Percentiles rank a stretch among this genome's conserved stretches.
Evolutionary conservation across 2,888 invertebrate genomes (phyloP).

Genomic region (Dione vanillae): DNA sequence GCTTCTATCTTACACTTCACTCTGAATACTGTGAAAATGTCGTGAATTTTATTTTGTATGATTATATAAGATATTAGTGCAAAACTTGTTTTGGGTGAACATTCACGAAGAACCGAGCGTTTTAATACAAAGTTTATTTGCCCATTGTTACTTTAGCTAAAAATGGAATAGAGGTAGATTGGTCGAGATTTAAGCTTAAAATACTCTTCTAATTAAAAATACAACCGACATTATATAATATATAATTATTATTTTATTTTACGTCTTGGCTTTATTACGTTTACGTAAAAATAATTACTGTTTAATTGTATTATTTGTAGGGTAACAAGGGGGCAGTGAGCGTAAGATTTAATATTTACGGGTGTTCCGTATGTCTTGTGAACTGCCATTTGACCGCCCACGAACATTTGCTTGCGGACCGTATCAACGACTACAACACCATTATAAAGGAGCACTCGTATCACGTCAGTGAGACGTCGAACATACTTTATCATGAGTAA

Average conservation of each 20-base stretch:
- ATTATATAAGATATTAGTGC: no score
- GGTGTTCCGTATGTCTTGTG: conserved; percentile 94
- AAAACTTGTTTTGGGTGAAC: no score
- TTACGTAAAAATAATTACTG: conserved; percentile 1
- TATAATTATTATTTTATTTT: no score
- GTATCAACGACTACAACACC: conserved; percentile 94
- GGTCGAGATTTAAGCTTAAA: no score
- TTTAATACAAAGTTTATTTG: no score
- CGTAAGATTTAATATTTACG: conserved; percentile 93
- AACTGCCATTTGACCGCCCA: conserved; percentile 96
- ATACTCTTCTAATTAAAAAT: no score
- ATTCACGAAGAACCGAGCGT: no score
- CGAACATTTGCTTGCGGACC: conserved; percentile 91
- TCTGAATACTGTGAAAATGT: background rate
- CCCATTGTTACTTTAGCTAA: no score
- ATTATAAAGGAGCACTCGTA: conserved; percentile 94
- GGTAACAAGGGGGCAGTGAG: conserved; percentile 98
- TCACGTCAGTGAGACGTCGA: conserved; percentile 89
- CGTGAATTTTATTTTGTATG: background rate
- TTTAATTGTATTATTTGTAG: conserved; percentile 78
- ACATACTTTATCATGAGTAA: conserved; percentile 96
- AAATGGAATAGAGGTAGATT: no score
- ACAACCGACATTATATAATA: no score
- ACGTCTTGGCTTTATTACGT: no score
- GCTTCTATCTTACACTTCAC: background rate